Conservation (phyloP, 2,888 invertebrate species). For the Salpingus planirostris region DNA sequence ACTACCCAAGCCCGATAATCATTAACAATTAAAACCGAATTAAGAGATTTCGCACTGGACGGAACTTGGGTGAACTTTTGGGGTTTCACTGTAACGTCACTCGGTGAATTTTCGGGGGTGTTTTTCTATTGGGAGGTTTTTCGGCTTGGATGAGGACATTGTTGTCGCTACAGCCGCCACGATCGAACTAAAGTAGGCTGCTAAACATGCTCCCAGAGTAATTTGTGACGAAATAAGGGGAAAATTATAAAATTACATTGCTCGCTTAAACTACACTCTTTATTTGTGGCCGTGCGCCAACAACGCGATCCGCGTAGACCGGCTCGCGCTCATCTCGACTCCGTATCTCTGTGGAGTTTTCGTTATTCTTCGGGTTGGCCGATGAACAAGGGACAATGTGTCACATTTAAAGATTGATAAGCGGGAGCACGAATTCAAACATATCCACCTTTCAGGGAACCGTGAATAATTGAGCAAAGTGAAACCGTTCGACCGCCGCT, state of each 20-base stretch:
- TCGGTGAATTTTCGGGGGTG: too few relatives aligned
- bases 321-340: not conserved
- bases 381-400: too few relatives aligned
- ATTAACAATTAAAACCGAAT: constrained; percentile 25
- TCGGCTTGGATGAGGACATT: constrained; percentile 27
- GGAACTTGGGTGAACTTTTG: too few relatives aligned
- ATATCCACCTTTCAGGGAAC: constrained; percentile 17
- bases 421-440: constrained; percentile 13
- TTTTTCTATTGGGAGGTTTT: too few relatives aligned
- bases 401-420: constrained; percentile 12
- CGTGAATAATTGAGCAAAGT: constrained; percentile 26
- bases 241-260: constrained; percentile 47
- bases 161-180: constrained; percentile 36
- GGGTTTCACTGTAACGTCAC: too few relatives aligned
- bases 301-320: too few relatives aligned
- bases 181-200: constrained; percentile 41
- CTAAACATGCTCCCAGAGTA: constrained; percentile 42
- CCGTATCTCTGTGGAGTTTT: not conserved
- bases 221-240: constrained; percentile 47
- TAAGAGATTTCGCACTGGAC: constrained; percentile 22
- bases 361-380: not conserved
- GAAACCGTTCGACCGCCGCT: constrained; percentile 29
- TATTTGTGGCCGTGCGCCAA: constrained; percentile 37
- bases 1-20: too few relatives aligned
- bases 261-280: constrained; percentile 42